phyloP scores from a whole-genome alignment of 2,888 invertebrate genomes.

The Poecilus cupreus region DNA sequence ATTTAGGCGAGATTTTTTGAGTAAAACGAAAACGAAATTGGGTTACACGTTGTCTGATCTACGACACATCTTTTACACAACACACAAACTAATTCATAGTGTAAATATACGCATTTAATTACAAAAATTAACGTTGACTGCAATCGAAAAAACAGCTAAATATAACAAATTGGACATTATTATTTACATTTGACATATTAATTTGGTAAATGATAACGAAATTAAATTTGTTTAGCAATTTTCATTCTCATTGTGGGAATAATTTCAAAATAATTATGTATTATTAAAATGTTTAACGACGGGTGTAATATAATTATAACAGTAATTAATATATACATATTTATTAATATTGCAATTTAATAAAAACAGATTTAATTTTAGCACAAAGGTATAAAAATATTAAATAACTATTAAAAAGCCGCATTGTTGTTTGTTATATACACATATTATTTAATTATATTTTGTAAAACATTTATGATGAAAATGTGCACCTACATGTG shows the following conservation, averaged over 20 bases:
- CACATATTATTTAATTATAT: too few species aligned
- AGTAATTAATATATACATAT: neutral
- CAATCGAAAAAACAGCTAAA: too few species aligned
- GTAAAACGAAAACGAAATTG: constrained; percentile 9
- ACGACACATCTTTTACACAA: neutral
- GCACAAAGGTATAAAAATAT: too few species aligned
- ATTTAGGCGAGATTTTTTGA: constrained; percentile 15
- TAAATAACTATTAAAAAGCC: too few species aligned
- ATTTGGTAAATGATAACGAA: neutral
- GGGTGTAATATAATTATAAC: neutral
- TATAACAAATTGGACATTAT: too few species aligned
- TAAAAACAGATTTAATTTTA: too few species aligned
- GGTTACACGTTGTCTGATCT: neutral
- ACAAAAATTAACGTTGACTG: too few species aligned
- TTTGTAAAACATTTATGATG: too few species aligned
- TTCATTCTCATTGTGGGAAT: neutral
- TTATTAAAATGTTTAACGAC: neutral
- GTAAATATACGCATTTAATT: too few species aligned
- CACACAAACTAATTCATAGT: neutral
- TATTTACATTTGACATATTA: neutral
- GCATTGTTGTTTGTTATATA: too few species aligned
- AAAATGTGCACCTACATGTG: too few species aligned
- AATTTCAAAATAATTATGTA: neutral
- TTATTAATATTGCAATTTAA: neutral
- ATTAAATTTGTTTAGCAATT: neutral